phyloP scores from a whole-genome alignment of 2,888 invertebrate species.

The Chloroclystis v-ata region DNA sequence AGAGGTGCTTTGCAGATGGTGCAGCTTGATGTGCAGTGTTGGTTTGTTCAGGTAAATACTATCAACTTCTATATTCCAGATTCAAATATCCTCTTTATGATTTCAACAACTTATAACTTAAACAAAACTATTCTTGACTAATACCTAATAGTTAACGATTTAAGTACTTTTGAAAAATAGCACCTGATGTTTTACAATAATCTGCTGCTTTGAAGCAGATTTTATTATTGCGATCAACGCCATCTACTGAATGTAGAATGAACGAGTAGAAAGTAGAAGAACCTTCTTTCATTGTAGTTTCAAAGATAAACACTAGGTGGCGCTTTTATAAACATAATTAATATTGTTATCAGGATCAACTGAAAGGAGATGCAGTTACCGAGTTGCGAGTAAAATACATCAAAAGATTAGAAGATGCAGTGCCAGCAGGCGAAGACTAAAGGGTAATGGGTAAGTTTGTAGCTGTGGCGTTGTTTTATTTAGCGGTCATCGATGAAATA shows the following conservation, averaged over 20 bases:
- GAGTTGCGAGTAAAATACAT: constrained; percentile 97
- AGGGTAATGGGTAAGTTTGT: constrained; percentile 5
- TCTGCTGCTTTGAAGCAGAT: too few species aligned
- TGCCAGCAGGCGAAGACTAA: constrained; percentile 99
- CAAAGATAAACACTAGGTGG: constrained; percentile 3
- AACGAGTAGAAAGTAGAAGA: neutral
- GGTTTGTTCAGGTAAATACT: constrained; percentile 87
- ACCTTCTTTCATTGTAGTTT: neutral
- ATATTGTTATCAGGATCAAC: constrained; percentile 83
- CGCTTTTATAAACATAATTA: neutral
- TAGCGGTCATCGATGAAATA: too few species aligned
- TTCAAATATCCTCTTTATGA: too few species aligned
- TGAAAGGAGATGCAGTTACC: constrained; percentile 95
- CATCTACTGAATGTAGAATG: too few species aligned
- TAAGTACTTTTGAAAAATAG: too few species aligned
- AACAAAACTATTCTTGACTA: too few species aligned
- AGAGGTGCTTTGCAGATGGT: constrained; percentile 99
- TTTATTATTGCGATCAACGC: neutral
- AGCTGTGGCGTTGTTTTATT: too few species aligned
- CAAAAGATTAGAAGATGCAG: constrained; percentile 96
- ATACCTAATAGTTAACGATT: too few species aligned
- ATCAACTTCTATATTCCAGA: too few species aligned
- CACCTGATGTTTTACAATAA: too few species aligned
- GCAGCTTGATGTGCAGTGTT: constrained; percentile 95
- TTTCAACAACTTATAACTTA: too few species aligned